Base-by-base conservation (phyloP, 2,113 vertebrate species). In the Pomatorhinus ruficollis region DNA sequence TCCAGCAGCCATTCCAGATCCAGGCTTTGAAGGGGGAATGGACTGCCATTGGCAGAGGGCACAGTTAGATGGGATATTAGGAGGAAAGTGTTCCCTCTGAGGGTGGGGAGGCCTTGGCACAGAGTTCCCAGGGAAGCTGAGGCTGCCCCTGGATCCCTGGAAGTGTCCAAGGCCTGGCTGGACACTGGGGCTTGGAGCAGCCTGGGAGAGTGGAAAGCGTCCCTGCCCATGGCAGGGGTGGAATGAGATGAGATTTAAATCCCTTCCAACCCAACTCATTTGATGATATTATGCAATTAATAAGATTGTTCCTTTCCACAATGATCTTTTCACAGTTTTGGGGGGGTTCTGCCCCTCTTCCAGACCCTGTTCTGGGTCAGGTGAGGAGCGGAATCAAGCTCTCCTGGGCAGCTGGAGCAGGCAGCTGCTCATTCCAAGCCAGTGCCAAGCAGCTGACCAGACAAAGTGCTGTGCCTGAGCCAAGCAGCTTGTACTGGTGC, bases 151-250 rank as follows among this genome's bases (percentile, higher is more conserved):
- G 69, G n/a, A 60, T 68, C 53, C 60, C 39, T 75, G 61, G 60
- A 0, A 68, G 20, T 66, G 24, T 1, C 28, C 53, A 3, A 89
- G 37, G 52, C 19, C 44, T 30, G 45, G 78, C 0, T 75, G 50
- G 57, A 31, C 1, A 1, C 3, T n/a, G 24, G 40, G 11, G n/a
- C 24, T 64, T 8, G 77, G 69, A 82, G 7, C 39, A 15, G 0
- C 28, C 24, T 60, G n/a, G 28, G 12, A 4, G 0, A 5, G 24
- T 53, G 19, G 53, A 0, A 66, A 10, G 15, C 39, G 44, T 65
- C 37, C 27, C 37, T 37, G 45, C 13, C 28, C 5, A 28, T 13
- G 8, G 31, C 14, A 72, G 35, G 5, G 28, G 2, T 33, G 22
- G 42, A 1, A 33, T 2, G 1, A 1, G 28, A 24, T 33, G 37